Percentiles rank a stretch among this genome's conserved stretches.
These are phyloP conservation scores for Corythornis madagascariensis DNA, from an alignment of 2,113 vertebrate genomes.

Conservation along the genomic window DNA sequence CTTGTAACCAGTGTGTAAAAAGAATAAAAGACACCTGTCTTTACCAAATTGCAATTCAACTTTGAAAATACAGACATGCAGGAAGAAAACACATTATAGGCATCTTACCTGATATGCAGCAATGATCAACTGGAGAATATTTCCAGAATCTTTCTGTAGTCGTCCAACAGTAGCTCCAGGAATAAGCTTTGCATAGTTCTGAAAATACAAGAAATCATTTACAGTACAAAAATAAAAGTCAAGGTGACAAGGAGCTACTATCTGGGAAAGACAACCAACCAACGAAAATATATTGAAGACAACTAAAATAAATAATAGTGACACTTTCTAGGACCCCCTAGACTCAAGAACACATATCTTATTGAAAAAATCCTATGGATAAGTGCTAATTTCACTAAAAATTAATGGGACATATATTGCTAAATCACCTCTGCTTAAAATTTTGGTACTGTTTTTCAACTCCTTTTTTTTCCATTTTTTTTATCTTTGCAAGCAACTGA, in stretches of 20 bases:
- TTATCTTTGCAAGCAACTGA: not conserved
- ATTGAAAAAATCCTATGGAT: not conserved
- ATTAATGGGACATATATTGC: not conserved
- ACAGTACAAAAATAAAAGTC: not conserved
- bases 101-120: constrained; percentile 90
- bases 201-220: not conserved
- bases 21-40: not conserved
- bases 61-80: not conserved
- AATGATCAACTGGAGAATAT: constrained; percentile 93
- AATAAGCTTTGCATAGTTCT: constrained; percentile 96
- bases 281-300: not conserved
- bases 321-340: not conserved
- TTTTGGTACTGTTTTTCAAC: not conserved
- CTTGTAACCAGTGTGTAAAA: not conserved
- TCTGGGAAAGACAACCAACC: not conserved
- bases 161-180: constrained; percentile 93
- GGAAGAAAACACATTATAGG: not conserved
- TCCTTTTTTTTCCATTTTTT: not conserved
- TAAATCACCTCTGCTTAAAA: not conserved
- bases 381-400: not conserved
- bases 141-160: constrained; percentile 87
- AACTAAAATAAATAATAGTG: not conserved
- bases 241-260: not conserved
- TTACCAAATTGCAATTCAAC: not conserved
- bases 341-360: fast-evolving